Evolutionary conservation across 2,888 invertebrate genomes (phyloP), one percentile per base, ranked within the genome.

Genomic region (Tipula unca): DNA sequence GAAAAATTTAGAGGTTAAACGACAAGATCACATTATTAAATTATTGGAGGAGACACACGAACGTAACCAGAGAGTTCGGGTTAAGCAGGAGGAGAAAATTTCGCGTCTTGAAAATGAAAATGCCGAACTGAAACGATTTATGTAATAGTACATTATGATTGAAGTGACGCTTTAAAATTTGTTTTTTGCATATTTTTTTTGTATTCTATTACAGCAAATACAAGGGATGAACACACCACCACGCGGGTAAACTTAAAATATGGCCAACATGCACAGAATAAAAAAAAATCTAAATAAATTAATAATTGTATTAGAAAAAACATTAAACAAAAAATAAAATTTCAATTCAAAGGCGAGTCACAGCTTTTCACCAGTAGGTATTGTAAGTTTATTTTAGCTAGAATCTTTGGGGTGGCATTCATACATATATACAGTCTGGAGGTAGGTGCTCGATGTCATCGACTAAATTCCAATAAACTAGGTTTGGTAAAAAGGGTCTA

Each of bases 31-130:
- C 35, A 88, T 88, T 20, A 89, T 90, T 0, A 89, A 89, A 86
- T 86, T 89, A 32, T 86, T 91, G 39, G 89, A 89, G 86, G 89
- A 90, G 85, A 89, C 86, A 13, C 85, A 87, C 42, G 86, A 86
- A n/a, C 88, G 89, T 13, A 87, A 87, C 85, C 88, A 89, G 54
- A 87, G 87, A 84, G 85, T 89, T 8, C 88, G 89, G 6, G 88
- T 89, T 0, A 89, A 88, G n/a, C 89, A 90, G 83, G 89, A 89
- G n/a, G 89, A 89, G 32, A 89, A 88, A 85, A 90, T 90, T 85
- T 88, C 88, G 0, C 69, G 87, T 0, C 86, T 89, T 85, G 89
- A 89, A 82, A 87, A 88, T 3, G 89, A 90, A 85, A 88, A 89
- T 84, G 86, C 87, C 0, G 86, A 88, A 13, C 86, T 90, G 0